Percentiles rank a stretch among this genome's conserved stretches.
phyloP scores from a whole-genome alignment of 2,888 invertebrate genomes.

The Chrysopilus asiliformis region DNA sequence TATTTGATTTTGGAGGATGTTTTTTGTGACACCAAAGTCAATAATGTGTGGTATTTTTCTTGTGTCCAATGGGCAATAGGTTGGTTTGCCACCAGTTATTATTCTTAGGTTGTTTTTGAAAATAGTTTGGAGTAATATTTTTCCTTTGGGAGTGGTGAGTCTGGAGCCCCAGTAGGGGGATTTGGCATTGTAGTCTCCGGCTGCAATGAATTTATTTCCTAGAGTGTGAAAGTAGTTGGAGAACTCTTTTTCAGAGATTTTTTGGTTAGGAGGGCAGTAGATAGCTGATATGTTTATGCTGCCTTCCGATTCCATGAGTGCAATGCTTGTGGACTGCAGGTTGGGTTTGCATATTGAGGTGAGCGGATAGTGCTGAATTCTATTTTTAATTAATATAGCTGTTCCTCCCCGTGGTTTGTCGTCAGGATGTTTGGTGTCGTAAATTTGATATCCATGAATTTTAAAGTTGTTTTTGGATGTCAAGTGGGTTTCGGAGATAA shows the following conservation, averaged over 20 bases:
- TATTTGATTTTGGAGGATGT: background rate
- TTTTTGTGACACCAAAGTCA: background rate
- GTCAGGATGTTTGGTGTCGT: conserved; percentile 2
- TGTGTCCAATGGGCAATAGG: background rate
- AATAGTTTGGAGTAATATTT: background rate
- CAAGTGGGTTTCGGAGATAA: too few relatives aligned
- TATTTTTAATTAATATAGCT: conserved; percentile 3
- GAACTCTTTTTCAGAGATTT: background rate
- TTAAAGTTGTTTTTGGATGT: conserved; percentile 1
- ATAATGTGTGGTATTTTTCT: background rate
- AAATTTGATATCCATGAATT: conserved; percentile 1
- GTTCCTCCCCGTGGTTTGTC: conserved; percentile 2
- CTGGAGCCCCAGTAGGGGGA: background rate
- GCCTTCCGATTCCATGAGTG: background rate
- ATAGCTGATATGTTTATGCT: background rate
- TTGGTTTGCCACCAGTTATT: background rate
- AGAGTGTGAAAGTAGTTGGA: background rate
- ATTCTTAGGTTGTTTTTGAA: background rate
- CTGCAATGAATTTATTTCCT: background rate
- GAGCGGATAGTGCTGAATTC: conserved; percentile 1
- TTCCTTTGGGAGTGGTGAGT: background rate
- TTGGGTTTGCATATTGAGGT: background rate
- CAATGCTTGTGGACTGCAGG: conserved; percentile 3
- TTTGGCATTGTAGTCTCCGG: too few relatives aligned
- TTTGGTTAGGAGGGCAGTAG: conserved; percentile 4